phyloP scores from a whole-genome alignment of 2,888 invertebrate genomes.

The Blomia tropicalis region DNA sequence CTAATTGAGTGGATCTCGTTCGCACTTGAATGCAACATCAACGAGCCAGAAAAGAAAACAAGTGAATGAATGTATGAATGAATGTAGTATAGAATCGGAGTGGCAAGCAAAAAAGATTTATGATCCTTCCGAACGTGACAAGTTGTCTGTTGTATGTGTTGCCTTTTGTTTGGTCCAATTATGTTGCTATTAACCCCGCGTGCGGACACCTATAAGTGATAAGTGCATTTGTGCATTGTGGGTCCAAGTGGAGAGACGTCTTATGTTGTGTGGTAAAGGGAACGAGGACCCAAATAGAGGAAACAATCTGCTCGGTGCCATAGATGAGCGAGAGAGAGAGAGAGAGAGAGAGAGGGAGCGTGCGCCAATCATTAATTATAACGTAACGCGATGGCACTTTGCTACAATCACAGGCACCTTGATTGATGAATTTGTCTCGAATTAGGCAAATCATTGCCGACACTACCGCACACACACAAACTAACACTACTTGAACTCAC shows the following conservation, averaged over 20 bases:
- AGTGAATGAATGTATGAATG: no score
- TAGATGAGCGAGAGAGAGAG: no score
- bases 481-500: no score
- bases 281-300: no score
- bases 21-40: not conserved
- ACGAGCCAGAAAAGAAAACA: no score
- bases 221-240: not conserved
- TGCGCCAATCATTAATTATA: slow-evolving; percentile 14
- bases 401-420: slow-evolving; percentile 4
- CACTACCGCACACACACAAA: no score
- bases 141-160: slow-evolving; percentile 1
- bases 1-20: not conserved
- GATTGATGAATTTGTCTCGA: slow-evolving; percentile 15
- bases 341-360: no score
- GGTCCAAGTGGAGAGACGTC: not conserved
- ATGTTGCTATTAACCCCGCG: slow-evolving; percentile 10
- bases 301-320: no score
- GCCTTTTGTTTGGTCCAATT: not conserved
- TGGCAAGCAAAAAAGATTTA: no score
- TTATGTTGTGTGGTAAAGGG: not conserved
- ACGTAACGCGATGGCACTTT: not conserved
- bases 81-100: no score
- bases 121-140: slow-evolving; percentile 4
- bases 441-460: slow-evolving; percentile 13
- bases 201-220: not conserved